Evolutionary conservation across 2,888 invertebrate genomes (phyloP).

Genomic region (Tenthredo notha): DNA sequence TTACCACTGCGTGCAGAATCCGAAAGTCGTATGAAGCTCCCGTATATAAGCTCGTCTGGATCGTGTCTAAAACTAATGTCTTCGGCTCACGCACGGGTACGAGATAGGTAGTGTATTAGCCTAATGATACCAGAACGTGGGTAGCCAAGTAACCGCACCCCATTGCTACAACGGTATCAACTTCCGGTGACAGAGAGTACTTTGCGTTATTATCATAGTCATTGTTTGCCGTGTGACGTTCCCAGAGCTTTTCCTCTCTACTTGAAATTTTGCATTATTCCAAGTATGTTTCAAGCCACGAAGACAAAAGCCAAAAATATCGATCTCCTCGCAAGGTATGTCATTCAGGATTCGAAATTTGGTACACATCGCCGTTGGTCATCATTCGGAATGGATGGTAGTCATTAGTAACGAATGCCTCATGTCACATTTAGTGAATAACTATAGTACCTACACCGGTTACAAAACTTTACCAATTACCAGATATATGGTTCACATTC

Average conservation of each 20-base stretch:
- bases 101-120: conserved; percentile 25
- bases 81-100: conserved; percentile 27
- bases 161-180: conserved; percentile 8
- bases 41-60: conserved; percentile 32
- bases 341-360: not conserved
- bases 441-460: not conserved
- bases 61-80: conserved; percentile 49
- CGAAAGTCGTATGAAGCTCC: conserved; percentile 30
- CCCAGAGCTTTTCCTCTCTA: not conserved
- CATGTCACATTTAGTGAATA: not conserved
- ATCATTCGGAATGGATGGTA: not conserved
- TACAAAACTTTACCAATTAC: not conserved
- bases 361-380: not conserved
- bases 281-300: not conserved
- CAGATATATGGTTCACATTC: not conserved
- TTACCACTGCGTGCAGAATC: conserved; percentile 50
- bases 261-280: not conserved
- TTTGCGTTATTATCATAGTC: conserved; percentile 41
- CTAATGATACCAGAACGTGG: conserved; percentile 40
- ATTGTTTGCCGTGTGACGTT: conserved; percentile 34
- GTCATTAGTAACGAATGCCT: not conserved
- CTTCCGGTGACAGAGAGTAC: conserved; percentile 41
- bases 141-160: conserved; percentile 48
- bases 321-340: not conserved
- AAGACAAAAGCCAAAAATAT: not conserved